A percentile compares a stretch with the other conserved stretches of the same genome.
Evolutionary conservation across 2,113 vertebrate genomes (phyloP).

Genomic region (Callithrix jacchus): DNA sequence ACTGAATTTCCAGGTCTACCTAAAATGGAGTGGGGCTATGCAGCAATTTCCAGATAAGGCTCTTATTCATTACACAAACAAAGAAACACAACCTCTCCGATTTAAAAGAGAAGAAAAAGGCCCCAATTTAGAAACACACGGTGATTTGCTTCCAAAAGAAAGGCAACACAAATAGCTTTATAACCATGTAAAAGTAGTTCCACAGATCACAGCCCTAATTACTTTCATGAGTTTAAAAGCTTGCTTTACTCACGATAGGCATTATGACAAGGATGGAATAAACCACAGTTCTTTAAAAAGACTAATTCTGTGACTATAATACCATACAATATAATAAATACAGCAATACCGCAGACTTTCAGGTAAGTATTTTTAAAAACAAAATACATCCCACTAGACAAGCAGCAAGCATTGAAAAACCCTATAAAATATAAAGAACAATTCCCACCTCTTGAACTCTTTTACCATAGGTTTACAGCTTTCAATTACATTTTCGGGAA

Average conservation of each 20-base stretch:
- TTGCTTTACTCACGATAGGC: constrained; percentile 32
- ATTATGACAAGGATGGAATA: not conserved
- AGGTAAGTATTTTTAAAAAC: constrained; percentile 13
- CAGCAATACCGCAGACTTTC: not conserved
- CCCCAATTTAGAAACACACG: constrained; percentile 62
- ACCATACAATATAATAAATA: not conserved
- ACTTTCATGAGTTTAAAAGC: constrained; percentile 49
- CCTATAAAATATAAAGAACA: not conserved
- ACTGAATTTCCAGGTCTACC: constrained; percentile 34
- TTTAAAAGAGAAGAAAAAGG: constrained; percentile 13
- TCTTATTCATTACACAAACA: constrained; percentile 38
- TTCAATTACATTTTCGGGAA: not conserved
- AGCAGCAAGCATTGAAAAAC: not conserved
- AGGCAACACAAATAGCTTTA: constrained; percentile 24
- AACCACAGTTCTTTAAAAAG: constrained; percentile 9
- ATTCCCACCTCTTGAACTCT: not conserved
- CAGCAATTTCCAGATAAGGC: constrained; percentile 25
- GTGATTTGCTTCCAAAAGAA: constrained; percentile 51
- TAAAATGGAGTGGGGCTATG: not conserved
- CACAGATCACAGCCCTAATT: constrained; percentile 50
- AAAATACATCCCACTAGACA: not conserved
- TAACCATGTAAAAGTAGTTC: constrained; percentile 53
- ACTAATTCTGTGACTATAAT: not conserved
- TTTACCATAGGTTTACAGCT: not conserved
- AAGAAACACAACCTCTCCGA: constrained; percentile 42